These are phyloP conservation scores for Nematopogon swammerdamellus DNA, from an alignment of 2,888 invertebrate genomes.

Conservation along the genomic window DNA sequence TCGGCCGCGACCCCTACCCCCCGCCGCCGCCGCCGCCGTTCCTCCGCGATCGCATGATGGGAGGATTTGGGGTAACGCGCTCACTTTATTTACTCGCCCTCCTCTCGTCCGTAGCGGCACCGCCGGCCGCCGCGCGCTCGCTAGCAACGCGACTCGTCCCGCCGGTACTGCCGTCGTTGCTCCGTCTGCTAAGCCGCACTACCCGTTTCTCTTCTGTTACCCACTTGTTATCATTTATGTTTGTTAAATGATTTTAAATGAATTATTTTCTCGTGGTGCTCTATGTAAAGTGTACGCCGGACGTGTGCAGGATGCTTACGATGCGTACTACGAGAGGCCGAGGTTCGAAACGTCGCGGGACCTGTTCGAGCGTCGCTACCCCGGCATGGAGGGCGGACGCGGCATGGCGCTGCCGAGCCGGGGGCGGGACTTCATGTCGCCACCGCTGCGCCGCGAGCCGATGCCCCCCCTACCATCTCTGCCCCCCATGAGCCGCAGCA, in stretches of 20 bases:
- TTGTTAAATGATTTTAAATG: background rate
- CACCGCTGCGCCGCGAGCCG: conserved; percentile 73
- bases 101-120: conserved; percentile 13
- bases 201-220: conserved; percentile 1
- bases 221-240: conserved; percentile 1
- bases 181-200: background rate
- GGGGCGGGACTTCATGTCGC: conserved; percentile 63
- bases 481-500: conserved; percentile 56
- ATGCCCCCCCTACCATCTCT: conserved; percentile 78
- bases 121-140: conserved; percentile 20
- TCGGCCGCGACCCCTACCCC: conserved; percentile 85
- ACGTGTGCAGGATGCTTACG: conserved; percentile 60
- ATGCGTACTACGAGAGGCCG: conserved; percentile 76
- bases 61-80: conserved; percentile 79
- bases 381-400: conserved; percentile 56
- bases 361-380: conserved; percentile 77
- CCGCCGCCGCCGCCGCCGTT: conserved; percentile 89
- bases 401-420: conserved; percentile 42
- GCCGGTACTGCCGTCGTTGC: conserved; percentile 25
- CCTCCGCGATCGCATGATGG: conserved; percentile 89
- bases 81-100: conserved; percentile 25
- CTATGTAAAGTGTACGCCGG: too few relatives aligned
- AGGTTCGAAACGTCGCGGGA: conserved; percentile 77
- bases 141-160: conserved; percentile 15
- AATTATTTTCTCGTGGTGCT: too few relatives aligned